Percentiles rank a stretch among this genome's conserved stretches.
phyloP scores from a whole-genome alignment of 2,797 vertebrate species.

The Ibycter americanus region DNA sequence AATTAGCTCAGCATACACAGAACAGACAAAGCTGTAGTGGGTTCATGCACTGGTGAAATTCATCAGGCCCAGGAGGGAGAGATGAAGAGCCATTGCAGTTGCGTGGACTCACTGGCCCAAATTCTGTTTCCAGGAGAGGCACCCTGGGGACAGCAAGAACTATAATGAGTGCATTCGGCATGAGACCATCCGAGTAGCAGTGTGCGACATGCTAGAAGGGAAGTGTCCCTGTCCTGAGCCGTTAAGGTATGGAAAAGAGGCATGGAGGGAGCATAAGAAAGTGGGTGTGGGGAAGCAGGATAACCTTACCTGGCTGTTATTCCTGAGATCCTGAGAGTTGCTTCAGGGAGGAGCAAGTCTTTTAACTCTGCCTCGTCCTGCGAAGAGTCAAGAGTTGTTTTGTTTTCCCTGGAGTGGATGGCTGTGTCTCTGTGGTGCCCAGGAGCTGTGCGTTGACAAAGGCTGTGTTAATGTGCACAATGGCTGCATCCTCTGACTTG shows the following conservation, averaged over 20 bases:
- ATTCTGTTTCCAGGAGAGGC: constrained; percentile 85
- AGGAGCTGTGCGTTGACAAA: neutral
- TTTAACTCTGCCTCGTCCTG: neutral
- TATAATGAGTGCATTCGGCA: constrained; percentile 98
- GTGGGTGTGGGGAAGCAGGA: neutral
- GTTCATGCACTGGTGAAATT: neutral
- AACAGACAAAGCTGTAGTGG: neutral
- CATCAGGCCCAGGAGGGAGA: neutral
- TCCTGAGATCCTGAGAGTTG: neutral
- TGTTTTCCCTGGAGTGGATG: neutral
- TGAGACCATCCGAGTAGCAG: constrained; percentile 94
- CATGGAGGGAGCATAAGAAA: neutral
- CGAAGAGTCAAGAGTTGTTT: neutral
- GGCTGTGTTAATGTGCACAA: neutral
- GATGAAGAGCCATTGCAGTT: neutral
- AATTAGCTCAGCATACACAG: neutral
- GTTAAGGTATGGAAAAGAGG: constrained; percentile 79
- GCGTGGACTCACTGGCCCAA: neutral
- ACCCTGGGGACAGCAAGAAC: constrained; percentile 97
- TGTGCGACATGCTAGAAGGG: constrained; percentile 98
- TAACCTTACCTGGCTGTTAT: neutral
- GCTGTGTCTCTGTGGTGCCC: neutral
- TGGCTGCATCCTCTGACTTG: neutral
- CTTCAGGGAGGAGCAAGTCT: neutral
- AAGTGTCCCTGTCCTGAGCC: constrained; percentile 94